Evolutionary conservation across 2,797 vertebrate genomes (phyloP).

Genomic region (Myotis findleyi): DNA sequence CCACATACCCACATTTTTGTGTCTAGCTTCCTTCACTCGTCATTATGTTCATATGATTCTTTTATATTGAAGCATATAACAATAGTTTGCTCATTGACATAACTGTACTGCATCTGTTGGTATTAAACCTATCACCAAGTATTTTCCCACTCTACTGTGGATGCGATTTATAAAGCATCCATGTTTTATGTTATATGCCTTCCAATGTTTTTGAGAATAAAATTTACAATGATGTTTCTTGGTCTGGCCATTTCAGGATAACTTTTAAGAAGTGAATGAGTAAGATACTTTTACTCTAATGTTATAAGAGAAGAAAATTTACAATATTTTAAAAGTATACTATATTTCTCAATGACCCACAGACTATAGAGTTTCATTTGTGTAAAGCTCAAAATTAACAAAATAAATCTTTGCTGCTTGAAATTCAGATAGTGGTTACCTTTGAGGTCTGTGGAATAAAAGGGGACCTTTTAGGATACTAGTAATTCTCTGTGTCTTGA

Average conservation of each 20-base stretch:
- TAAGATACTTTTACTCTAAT: not conserved
- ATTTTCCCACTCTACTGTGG: not conserved
- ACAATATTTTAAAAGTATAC: not conserved
- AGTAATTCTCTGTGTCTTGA: not conserved
- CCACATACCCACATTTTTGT: no score
- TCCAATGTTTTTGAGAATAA: not conserved
- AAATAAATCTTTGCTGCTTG: not conserved
- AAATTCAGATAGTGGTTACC: not conserved
- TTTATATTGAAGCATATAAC: not conserved
- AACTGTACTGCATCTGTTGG: not conserved
- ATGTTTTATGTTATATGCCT: not conserved
- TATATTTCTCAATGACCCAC: not conserved
- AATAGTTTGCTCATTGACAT: not conserved
- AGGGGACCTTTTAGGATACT: not conserved
- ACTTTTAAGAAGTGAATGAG: not conserved
- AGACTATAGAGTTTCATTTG: not conserved
- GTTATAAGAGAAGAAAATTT: not conserved
- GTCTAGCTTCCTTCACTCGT: not conserved
- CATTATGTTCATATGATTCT: not conserved
- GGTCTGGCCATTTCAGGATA: not conserved
- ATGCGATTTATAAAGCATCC: fast-evolving
- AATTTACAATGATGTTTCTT: not conserved
- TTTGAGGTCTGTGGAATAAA: not conserved
- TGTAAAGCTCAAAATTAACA: not conserved
- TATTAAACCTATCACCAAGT: not conserved